Conservation (phyloP, 2,797 vertebrate species). For the Apodemus agrarius region DNA sequence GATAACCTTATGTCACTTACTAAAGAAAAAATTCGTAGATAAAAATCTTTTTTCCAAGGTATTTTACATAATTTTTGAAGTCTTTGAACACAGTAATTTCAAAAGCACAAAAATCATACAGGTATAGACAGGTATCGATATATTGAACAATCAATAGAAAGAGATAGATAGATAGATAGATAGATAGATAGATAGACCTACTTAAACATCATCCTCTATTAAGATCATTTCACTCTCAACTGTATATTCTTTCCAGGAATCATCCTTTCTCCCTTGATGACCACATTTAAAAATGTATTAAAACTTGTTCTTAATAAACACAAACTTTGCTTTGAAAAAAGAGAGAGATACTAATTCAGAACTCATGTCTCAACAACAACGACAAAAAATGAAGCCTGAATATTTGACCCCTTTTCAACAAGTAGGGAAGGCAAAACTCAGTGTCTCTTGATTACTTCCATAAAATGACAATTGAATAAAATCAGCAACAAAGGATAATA, state of each 20-base stretch:
- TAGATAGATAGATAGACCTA: neutral
- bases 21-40: neutral
- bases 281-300: neutral
- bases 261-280: neutral
- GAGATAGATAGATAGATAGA: neutral
- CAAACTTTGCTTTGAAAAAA: neutral
- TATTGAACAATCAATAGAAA: neutral
- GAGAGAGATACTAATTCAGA: neutral
- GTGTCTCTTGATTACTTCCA: neutral
- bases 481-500: neutral
- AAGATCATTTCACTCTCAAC: neutral
- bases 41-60: neutral
- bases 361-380: neutral
- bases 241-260: neutral
- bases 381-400: neutral
- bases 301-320: no score
- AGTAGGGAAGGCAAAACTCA: neutral
- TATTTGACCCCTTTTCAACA: neutral
- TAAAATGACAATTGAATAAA: neutral
- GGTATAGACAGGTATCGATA: neutral
- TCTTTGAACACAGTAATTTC: neutral
- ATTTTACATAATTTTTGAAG: neutral
- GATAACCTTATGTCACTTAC: neutral
- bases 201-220: neutral
- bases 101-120: neutral